These are phyloP conservation scores for Lomographa bimaculata DNA, from an alignment of 2,888 invertebrate genomes.

Conservation along the genomic window DNA sequence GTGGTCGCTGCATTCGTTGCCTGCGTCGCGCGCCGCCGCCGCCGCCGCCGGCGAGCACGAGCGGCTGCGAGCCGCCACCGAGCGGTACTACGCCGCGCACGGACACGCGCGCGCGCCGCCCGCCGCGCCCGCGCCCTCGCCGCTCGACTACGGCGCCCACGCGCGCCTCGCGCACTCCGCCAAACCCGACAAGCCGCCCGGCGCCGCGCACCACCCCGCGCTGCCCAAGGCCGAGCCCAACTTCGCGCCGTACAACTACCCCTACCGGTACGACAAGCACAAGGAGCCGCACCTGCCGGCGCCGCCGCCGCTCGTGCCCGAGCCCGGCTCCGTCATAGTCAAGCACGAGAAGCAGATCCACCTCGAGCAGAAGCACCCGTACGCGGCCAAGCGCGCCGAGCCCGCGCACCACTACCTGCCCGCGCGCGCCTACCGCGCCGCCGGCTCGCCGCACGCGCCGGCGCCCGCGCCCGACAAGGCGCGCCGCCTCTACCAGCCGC, in stretches of 20 bases:
- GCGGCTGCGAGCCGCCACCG: conserved; percentile 42
- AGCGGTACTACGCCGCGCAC: conserved; percentile 43
- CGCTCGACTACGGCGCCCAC: conserved; percentile 33
- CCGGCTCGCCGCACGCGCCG: conserved; percentile 71
- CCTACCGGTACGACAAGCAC: conserved; percentile 85
- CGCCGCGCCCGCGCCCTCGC: conserved; percentile 44
- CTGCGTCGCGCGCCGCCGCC: conserved; percentile 70
- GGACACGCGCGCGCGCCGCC: too few species aligned
- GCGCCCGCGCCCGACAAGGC: conserved; percentile 85
- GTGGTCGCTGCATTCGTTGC: conserved; percentile 76
- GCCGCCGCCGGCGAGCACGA: conserved; percentile 50
- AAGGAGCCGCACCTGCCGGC: conserved; percentile 86
- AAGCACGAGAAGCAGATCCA: conserved; percentile 89
- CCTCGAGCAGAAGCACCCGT: conserved; percentile 83
- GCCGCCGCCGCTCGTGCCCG: conserved; percentile 87
- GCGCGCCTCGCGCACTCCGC: conserved; percentile 45
- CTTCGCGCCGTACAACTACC: conserved; percentile 87
- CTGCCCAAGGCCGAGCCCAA: conserved; percentile 87
- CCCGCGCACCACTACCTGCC: conserved; percentile 82
- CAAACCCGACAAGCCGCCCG: conserved; percentile 56
- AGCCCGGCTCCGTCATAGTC: conserved; percentile 91
- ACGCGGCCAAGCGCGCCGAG: conserved; percentile 83
- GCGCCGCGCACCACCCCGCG: conserved; percentile 57
- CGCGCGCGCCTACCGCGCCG: conserved; percentile 56
- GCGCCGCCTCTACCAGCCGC: conserved; percentile 86